These are phyloP conservation scores for Quadroppia sp. DNA, from an alignment of 2,888 invertebrate species.

Conservation along the genomic window DNA sequence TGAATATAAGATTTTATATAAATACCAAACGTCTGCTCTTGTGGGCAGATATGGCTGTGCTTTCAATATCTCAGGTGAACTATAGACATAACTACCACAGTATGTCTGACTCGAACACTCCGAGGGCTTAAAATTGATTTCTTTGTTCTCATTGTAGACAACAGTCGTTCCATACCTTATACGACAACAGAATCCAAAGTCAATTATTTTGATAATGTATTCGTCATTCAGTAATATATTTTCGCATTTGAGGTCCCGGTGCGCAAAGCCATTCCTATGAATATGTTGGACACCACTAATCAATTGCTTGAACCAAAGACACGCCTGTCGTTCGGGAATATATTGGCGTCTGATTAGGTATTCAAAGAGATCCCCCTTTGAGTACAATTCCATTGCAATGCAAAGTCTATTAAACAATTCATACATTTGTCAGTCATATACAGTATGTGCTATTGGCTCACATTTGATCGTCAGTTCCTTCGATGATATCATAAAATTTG, in stretches of 20 bases:
- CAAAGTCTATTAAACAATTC: background rate
- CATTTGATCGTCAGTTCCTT: background rate
- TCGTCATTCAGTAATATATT: slow-evolving; percentile 36
- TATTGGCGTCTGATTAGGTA: background rate
- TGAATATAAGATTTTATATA: background rate
- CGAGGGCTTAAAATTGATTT: background rate
- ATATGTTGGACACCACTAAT: slow-evolving; percentile 14
- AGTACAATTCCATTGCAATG: background rate
- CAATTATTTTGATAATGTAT: slow-evolving; percentile 36
- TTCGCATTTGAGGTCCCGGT: slow-evolving; percentile 40
- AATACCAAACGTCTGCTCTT: slow-evolving; percentile 3
- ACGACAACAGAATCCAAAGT: slow-evolving; percentile 38
- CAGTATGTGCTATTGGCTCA: background rate
- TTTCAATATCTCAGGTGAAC: slow-evolving; percentile 19
- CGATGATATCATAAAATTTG: slow-evolving; percentile 15
- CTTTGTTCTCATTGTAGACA: background rate
- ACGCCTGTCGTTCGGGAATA: slow-evolving; percentile 17
- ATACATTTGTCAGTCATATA: background rate
- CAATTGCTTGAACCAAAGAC: slow-evolving; percentile 26
- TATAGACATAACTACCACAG: slow-evolving; percentile 12
- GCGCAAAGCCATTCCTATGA: slow-evolving; percentile 25
- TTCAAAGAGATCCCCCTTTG: slow-evolving; percentile 21
- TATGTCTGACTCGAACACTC: background rate
- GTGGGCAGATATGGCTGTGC: slow-evolving; percentile 4
- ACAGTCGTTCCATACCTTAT: background rate